phyloP scores from a whole-genome alignment of 2,113 vertebrate species.

The Callipepla californica region DNA sequence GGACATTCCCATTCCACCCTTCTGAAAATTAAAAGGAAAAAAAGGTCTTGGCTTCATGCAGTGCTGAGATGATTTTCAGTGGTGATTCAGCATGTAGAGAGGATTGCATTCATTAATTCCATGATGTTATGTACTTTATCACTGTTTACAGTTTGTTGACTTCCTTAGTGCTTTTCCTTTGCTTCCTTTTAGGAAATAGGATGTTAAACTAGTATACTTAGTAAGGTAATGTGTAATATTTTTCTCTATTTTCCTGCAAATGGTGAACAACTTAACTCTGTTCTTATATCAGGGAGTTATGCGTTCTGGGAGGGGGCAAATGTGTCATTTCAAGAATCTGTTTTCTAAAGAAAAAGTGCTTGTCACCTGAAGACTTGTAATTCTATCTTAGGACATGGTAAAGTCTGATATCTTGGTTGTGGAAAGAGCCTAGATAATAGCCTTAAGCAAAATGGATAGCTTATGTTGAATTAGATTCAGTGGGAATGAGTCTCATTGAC shows the following conservation, averaged over 20 bases:
- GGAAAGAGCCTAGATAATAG: not conserved
- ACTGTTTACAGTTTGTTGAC: conserved; percentile 54
- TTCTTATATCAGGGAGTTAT: not conserved
- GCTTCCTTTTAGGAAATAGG: conserved; percentile 24
- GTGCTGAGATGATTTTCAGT: not conserved
- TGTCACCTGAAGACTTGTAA: not conserved
- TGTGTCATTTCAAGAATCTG: not conserved
- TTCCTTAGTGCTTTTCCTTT: conserved; percentile 44
- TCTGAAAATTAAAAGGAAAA: not conserved
- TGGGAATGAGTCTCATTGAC: not conserved
- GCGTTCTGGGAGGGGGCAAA: not conserved
- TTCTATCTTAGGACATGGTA: not conserved
- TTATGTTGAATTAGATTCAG: not conserved
- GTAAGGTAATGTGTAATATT: not conserved
- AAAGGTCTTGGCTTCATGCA: not conserved
- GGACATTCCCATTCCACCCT: not conserved
- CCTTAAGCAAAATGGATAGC: not conserved
- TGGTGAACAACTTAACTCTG: not conserved
- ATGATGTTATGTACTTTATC: not conserved
- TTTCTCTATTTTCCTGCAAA: not conserved
- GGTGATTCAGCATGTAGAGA: conserved; percentile 16
- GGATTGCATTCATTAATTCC: not conserved
- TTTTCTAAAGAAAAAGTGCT: not conserved
- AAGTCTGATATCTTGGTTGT: not conserved
- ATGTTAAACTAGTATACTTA: not conserved